Evolutionary conservation across 2,797 vertebrate genomes (phyloP).

Genomic region (Pteropus rufus): DNA sequence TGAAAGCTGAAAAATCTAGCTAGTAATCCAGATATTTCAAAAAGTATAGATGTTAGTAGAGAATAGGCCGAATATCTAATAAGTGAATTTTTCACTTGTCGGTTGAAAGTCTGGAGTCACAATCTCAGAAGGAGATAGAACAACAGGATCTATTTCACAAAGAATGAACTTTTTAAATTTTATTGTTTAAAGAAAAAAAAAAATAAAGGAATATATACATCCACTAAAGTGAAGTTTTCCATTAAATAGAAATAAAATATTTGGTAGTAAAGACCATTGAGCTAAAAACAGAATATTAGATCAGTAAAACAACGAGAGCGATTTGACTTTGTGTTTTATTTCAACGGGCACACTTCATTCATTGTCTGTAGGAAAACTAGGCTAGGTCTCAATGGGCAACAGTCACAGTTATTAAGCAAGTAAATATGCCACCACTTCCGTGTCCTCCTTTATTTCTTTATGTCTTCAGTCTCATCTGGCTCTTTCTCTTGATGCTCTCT

Average conservation of each 20-base stretch:
- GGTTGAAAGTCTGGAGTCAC: background rate
- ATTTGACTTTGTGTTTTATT: conserved; percentile 72
- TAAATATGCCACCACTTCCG: conserved; percentile 68
- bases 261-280: conserved; percentile 60
- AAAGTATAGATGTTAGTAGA: background rate
- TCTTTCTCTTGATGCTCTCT: conserved; percentile 95
- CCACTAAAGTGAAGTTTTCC: conserved; percentile 42
- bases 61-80: background rate
- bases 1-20: conserved; percentile 16
- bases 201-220: background rate
- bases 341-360: conserved; percentile 75
- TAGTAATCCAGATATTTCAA: conserved; percentile 15
- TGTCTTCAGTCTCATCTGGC: conserved; percentile 89
- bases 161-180: conserved; percentile 1
- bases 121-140: background rate
- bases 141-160: background rate
- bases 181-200: conserved; percentile 56
- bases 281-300: conserved; percentile 67
- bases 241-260: conserved; percentile 59
- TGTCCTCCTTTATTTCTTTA: conserved; percentile 87
- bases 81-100: background rate
- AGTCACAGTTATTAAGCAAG: conserved; percentile 78
- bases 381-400: conserved; percentile 73
- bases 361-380: conserved; percentile 76
- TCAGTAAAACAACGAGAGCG: conserved; percentile 40